Conservation (phyloP, 2,797 vertebrate genomes). For the Prunella strophiata region DNA sequence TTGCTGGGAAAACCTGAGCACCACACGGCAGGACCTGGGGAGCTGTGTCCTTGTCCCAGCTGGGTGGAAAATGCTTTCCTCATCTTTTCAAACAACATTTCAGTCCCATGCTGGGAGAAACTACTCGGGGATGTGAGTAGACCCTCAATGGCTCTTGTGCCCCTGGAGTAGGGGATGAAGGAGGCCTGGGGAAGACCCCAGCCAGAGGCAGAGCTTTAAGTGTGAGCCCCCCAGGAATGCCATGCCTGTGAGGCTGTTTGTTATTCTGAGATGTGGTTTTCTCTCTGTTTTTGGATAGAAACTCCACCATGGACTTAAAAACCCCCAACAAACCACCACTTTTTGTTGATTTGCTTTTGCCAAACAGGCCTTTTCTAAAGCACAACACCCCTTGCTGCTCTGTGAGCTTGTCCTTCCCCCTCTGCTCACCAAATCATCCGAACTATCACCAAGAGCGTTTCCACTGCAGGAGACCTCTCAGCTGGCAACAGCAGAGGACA, state of each 20-base stretch:
- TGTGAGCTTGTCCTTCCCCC: background rate
- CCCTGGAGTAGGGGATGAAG: background rate
- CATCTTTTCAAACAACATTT: background rate
- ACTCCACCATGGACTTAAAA: conserved; percentile 5
- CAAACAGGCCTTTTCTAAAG: background rate
- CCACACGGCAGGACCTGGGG: background rate
- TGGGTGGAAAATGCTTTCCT: background rate
- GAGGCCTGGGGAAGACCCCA: background rate
- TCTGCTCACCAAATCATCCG: fast-evolving
- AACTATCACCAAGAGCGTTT: fast-evolving
- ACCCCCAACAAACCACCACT: background rate
- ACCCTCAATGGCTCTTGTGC: fast-evolving
- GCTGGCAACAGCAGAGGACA: background rate
- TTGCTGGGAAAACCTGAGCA: background rate
- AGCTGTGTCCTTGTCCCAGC: background rate
- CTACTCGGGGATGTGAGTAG: background rate
- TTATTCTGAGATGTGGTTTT: conserved; percentile 25
- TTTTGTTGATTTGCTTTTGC: background rate
- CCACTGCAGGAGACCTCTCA: background rate
- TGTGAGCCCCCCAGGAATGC: background rate
- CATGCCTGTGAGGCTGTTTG: background rate
- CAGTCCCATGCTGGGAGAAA: background rate
- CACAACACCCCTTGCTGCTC: background rate
- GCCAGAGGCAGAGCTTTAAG: background rate
- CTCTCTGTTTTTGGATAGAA: background rate